A percentile compares a stretch with the other conserved stretches of the same genome.
These are phyloP conservation scores for Geopemphigus sp. DNA, from an alignment of 1,140 invertebrate species.

Conservation along the genomic window DNA sequence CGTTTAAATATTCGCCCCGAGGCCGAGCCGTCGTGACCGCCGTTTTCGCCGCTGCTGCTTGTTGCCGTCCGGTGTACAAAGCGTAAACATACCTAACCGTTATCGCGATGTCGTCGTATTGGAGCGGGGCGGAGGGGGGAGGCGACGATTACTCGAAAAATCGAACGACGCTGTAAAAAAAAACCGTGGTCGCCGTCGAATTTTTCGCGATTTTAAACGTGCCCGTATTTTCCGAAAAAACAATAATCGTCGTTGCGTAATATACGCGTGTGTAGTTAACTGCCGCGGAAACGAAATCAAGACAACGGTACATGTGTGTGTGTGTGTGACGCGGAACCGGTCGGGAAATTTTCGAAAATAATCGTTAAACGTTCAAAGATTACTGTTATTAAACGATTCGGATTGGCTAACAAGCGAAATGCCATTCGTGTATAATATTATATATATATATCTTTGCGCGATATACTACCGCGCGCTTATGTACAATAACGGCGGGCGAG, in stretches of 20 bases:
- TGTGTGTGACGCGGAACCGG: background rate
- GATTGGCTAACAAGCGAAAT: slow-evolving; percentile 14
- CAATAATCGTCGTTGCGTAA: too few relatives aligned
- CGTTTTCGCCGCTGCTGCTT: background rate
- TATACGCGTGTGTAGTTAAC: too few relatives aligned
- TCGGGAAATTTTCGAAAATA: slow-evolving; percentile 15
- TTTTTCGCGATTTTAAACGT: too few relatives aligned
- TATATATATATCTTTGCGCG: background rate
- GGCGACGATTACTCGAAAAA: too few relatives aligned
- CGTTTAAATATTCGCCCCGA: slow-evolving; percentile 13
- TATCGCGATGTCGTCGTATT: too few relatives aligned
- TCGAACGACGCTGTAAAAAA: too few relatives aligned
- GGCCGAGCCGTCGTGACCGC: slow-evolving; percentile 1
- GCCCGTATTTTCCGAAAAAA: too few relatives aligned
- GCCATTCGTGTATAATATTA: background rate
- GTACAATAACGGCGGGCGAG: too few relatives aligned
- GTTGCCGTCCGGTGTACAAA: too few relatives aligned
- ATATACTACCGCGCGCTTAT: background rate
- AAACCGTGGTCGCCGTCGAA: too few relatives aligned
- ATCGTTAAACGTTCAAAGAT: slow-evolving; percentile 19
- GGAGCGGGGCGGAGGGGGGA: too few relatives aligned
- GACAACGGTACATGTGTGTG: background rate
- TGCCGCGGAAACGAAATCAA: background rate
- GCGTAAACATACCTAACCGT: too few relatives aligned
- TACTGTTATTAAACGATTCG: slow-evolving; percentile 15